These are phyloP conservation scores for Steinernema scapterisci DNA, from an alignment of 2,888 invertebrate genomes.

Conservation along the genomic window DNA sequence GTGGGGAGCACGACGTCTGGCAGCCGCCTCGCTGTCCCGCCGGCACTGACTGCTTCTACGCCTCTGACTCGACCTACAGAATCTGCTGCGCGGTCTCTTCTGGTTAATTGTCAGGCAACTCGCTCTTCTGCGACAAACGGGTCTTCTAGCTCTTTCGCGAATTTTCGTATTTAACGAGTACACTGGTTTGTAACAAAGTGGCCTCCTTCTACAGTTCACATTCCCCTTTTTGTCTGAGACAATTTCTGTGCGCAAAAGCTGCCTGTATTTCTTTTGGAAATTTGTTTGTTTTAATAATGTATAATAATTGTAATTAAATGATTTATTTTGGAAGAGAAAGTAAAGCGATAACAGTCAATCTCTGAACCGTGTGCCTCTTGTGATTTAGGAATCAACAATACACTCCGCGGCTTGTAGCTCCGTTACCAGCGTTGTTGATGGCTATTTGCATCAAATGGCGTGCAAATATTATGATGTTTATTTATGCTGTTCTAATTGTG, in stretches of 20 bases:
- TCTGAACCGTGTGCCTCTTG: too few species aligned
- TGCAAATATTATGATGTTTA: too few species aligned
- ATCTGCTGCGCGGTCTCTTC: constrained; percentile 66
- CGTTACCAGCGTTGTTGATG: too few species aligned
- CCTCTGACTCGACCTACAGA: constrained; percentile 61
- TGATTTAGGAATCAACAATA: too few species aligned
- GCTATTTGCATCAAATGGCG: too few species aligned
- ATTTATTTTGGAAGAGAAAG: not conserved
- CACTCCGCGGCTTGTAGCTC: too few species aligned
- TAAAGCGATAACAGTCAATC: too few species aligned
- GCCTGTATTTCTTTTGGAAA: not conserved
- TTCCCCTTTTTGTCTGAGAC: not conserved
- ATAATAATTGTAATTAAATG: constrained; percentile 22
- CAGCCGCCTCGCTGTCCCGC: constrained; percentile 58
- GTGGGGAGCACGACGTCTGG: constrained; percentile 51
- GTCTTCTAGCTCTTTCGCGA: not conserved
- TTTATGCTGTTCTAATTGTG: too few species aligned
- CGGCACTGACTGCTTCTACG: constrained; percentile 63
- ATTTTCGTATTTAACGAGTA: not conserved
- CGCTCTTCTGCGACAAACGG: constrained; percentile 11
- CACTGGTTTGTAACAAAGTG: not conserved
- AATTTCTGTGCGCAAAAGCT: too few species aligned
- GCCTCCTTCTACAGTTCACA: constrained; percentile 1
- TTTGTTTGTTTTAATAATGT: constrained; percentile 19
- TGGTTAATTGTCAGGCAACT: constrained; percentile 40